Base-by-base conservation (phyloP, 2,797 vertebrate genomes). In the Sphenopsis melanotis region DNA sequence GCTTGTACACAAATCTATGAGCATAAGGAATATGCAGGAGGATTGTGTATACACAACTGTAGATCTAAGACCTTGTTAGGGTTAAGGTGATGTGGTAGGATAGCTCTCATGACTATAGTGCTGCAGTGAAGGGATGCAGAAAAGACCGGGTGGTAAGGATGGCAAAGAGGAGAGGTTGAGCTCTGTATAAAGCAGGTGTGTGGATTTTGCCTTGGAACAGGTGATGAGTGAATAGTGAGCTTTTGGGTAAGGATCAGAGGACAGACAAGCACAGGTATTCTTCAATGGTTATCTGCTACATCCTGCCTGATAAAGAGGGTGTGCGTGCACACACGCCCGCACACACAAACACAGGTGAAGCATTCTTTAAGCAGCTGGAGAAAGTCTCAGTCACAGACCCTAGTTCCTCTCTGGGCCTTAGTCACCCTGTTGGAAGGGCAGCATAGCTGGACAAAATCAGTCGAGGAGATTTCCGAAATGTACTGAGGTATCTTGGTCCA, bases 271-370 rank as follows among this genome's bases (percentile, higher is more conserved):
- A 70, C 14, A 63, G 26, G 34, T 30, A 14, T 60, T 22, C 27
- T 29, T 30, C 63, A 57, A 0, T 49, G 15, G 4, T 5, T 56
- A 26, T 57, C 57, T 86, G 22, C 63, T 66, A 12, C 34, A 27
- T 64, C 16, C 10, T 23, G 20, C 13, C 39, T 75, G 17, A n/a
- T 49, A 36, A 70, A 49, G 32, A 61, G 22, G 15, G 14, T 3
- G 5, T 10, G 5, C 2, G 5, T 2, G 13, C 47, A 11, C 24
- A 36, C 11, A 18, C 4, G 16, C 20, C 20, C 14, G 26, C 20
- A n/a, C 21, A 12, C 12, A 15, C 6, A 39, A 19, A 47, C 30
- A 21, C 21, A 32, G 26, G 19, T 85, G 49, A 63, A 44, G 6
- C 12, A 5, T 37, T 71, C 23, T 79, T 79, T 10, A 49, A 50